These are phyloP conservation scores for Nephrotoma flavescens DNA, from an alignment of 2,888 invertebrate species.

Conservation along the genomic window DNA sequence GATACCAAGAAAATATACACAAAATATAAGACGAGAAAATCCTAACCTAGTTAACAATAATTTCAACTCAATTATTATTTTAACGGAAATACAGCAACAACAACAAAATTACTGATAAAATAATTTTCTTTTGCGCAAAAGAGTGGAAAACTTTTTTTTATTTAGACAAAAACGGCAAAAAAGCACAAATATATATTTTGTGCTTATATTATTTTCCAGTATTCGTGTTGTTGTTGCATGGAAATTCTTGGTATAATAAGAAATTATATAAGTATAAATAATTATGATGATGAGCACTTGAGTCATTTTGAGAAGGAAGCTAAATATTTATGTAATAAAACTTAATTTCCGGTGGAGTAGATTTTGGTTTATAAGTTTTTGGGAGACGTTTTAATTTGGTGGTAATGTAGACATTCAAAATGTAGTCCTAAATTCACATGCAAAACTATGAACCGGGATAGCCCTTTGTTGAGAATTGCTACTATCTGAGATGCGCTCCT, in stretches of 20 bases:
- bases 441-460: too few species aligned
- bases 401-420: too few species aligned
- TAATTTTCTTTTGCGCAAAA: not conserved
- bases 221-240: not conserved
- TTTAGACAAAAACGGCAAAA: not conserved
- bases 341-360: not conserved
- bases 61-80: not conserved
- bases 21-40: not conserved
- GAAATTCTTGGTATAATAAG: not conserved
- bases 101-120: not conserved
- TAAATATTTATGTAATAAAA: not conserved
- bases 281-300: not conserved
- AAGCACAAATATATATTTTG: not conserved
- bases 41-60: not conserved
- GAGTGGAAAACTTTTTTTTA: not conserved
- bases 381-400: not conserved
- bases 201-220: not conserved
- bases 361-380: not conserved
- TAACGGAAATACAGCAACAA: not conserved
- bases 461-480: too few species aligned
- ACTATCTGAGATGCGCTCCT: too few species aligned
- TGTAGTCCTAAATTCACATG: too few species aligned
- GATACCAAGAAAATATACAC: not conserved
- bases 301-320: not conserved
- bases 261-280: not conserved